Conservation (phyloP, 2,113 vertebrate genomes). For the Falcunculus frontatus region DNA sequence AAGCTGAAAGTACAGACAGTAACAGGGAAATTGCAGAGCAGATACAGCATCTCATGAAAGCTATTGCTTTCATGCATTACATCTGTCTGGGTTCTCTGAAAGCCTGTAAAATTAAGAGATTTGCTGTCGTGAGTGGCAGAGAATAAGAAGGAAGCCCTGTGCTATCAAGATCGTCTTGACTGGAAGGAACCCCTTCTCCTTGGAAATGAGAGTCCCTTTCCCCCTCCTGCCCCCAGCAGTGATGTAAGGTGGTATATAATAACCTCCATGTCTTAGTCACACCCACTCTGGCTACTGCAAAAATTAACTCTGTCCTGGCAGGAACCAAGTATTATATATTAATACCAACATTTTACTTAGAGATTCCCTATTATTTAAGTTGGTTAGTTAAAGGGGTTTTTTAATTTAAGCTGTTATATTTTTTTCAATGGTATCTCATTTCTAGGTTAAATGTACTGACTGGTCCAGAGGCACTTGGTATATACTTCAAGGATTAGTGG, state of each 20-base stretch:
- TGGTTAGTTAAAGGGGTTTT: background rate
- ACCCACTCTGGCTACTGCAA: background rate
- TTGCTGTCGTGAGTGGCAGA: background rate
- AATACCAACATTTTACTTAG: background rate
- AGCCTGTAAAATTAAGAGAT: background rate
- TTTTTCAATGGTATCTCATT: background rate
- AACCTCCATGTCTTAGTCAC: background rate
- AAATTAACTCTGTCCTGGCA: background rate
- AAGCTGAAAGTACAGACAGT: background rate
- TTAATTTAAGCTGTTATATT: background rate
- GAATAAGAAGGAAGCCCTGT: background rate
- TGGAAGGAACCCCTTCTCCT: background rate
- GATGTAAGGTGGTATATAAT: background rate
- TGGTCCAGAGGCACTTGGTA: constrained; percentile 13
- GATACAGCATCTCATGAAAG: background rate
- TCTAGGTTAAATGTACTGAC: constrained; percentile 57
- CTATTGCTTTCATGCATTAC: background rate
- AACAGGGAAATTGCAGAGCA: background rate
- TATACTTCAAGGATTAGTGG: constrained; percentile 70
- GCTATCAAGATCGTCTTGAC: background rate
- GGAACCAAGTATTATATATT: background rate
- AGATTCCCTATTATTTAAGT: background rate
- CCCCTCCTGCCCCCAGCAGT: background rate
- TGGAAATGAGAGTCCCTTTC: background rate
- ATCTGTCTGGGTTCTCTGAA: background rate